Percentiles rank a stretch among this genome's conserved stretches.
Conservation (phyloP, 2,797 vertebrate genomes). For the Gallirallus australis region DNA sequence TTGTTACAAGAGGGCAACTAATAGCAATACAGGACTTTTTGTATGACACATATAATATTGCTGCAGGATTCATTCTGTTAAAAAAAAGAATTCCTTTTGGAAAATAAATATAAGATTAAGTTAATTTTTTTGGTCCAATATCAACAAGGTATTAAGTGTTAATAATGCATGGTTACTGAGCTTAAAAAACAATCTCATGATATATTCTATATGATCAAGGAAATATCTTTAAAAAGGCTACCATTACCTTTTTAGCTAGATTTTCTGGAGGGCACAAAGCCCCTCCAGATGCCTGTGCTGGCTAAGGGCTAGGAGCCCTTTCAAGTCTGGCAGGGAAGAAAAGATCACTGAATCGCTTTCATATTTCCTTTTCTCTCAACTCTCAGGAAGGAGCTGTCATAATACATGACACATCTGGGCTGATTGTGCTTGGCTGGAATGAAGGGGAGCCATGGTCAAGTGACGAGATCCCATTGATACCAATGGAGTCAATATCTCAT, state of each 20-base stretch:
- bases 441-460: background rate
- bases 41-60: background rate
- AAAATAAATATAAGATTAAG: background rate
- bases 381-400: background rate
- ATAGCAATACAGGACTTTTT: background rate
- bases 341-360: background rate
- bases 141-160: background rate
- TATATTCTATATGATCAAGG: background rate
- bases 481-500: background rate
- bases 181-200: background rate
- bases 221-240: background rate
- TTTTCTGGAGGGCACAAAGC: background rate
- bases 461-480: background rate
- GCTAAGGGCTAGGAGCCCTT: background rate
- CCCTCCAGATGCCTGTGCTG: background rate
- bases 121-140: background rate
- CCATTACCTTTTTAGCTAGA: background rate
- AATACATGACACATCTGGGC: background rate
- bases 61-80: background rate
- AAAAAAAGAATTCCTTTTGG: background rate
- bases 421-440: background rate
- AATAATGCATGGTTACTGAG: background rate
- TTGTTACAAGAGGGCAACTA: background rate
- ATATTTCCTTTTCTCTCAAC: background rate
- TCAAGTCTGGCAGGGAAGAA: background rate